Evolutionary conservation across 2,113 vertebrate genomes (phyloP), one percentile per base, ranked within the genome.

Genomic region (Pangasianodon hypophthalmus): DNA sequence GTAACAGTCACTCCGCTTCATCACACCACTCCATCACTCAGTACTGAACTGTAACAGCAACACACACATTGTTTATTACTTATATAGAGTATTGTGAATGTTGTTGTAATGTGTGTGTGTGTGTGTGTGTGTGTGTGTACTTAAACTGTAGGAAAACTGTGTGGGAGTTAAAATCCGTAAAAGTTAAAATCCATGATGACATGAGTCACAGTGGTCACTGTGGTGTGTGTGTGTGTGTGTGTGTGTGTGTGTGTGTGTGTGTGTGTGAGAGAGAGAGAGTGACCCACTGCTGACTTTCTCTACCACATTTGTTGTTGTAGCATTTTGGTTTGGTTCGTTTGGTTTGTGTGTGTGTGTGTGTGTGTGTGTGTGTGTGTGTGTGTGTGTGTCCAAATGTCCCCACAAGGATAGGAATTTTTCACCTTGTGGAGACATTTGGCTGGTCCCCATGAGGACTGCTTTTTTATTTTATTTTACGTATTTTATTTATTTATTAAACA

Each of bases 181-280:
- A 77, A 77, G 9, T 48, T 50, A 24, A 48, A 79, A 7, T 50
- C 44, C 2, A 13, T 50, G 9, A 13, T 80, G 46, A 50, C 26
- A 1, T 46, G 73, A 80, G 77, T n/a, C 77, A 79, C 46, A 48
- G 75, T 80, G 77, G 41, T 44, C 71, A 75, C 6, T 10, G 41
- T 77, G 75, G 75, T 73, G 75, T 48, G 21, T 77, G 44, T 48
- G 37, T 75, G 71, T 75, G 71, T 75, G 37, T 75, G 62, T 67
- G 62, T 67, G 62, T 64, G 62, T 64, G 62, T 64, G 62, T 64
- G 62, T 64, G 24, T 7, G 37, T 75, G 71, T 71, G 71, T 67
- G 69, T 41, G 14, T 73, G 32, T 41, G 54, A 18, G 16, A 56
- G 32, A 37, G 32, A 71, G 16, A 37, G 29, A 71, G 4, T 18